Evolutionary conservation across 2,113 vertebrate genomes (phyloP).

Genomic region (Hippocampus zosterae): DNA sequence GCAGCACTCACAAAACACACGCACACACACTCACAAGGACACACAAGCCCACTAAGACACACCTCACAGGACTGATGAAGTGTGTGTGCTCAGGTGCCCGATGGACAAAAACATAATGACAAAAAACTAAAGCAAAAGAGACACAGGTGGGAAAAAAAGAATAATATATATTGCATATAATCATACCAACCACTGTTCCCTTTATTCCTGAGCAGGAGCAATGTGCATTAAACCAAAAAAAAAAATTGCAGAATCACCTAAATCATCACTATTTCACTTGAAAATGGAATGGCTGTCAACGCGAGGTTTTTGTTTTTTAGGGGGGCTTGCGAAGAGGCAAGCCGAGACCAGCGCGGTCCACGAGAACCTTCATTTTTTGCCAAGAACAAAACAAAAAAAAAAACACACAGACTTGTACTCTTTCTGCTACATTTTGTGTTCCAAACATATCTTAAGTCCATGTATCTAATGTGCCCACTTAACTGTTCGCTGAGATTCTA

Average conservation of each 20-base stretch:
- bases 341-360: constrained; percentile 53
- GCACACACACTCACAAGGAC: constrained; percentile 33
- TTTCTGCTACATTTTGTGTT: constrained; percentile 63
- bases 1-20: constrained; percentile 26
- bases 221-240: constrained; percentile 73
- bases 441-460: constrained; percentile 57
- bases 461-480: constrained; percentile 68
- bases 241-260: constrained; percentile 51
- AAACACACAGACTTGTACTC: constrained; percentile 57
- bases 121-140: constrained; percentile 17
- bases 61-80: constrained; percentile 50
- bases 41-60: constrained; percentile 22
- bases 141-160: constrained; percentile 25
- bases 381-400: constrained; percentile 31
- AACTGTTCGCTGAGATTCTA: constrained; percentile 65
- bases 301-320: constrained; percentile 25
- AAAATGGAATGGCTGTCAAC: constrained; percentile 63
- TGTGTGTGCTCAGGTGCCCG: constrained; percentile 52
- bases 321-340: constrained; percentile 13
- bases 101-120: constrained; percentile 33
- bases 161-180: constrained; percentile 9
- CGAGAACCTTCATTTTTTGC: constrained; percentile 60
- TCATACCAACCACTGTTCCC: constrained; percentile 71
- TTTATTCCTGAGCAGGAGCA: constrained; percentile 68
- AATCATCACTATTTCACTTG: constrained; percentile 64